Evolutionary conservation across 2,113 vertebrate genomes (phyloP).

Genomic region (human (Homo sapiens)): GRCh38 chr18:32409501-32410000

Average conservation of each 20-base stretch:
- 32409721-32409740: conserved; percentile 54
- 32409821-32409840: conserved; percentile 33
- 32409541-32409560: conserved; percentile 52
- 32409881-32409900: not conserved
- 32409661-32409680: conserved; percentile 8
- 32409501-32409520: not conserved
- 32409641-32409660: conserved; percentile 5
- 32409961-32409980: not conserved
- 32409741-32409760: not conserved
- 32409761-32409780: conserved; percentile 53
- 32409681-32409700: conserved; percentile 45
- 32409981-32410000: not conserved
- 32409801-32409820: not conserved
- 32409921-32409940: not conserved
- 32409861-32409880: not conserved
- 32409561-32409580: conserved; percentile 48
- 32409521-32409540: conserved; percentile 41
- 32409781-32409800: conserved; percentile 50
- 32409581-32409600: conserved; percentile 57
- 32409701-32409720: conserved; percentile 45
- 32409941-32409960: not conserved
- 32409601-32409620: conserved; percentile 33
- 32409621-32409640: conserved; percentile 54
- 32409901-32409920: not conserved
- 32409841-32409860: not conserved